Conservation (phyloP, 2,888 invertebrate genomes). For the Drosophila percnosoma region DNA sequence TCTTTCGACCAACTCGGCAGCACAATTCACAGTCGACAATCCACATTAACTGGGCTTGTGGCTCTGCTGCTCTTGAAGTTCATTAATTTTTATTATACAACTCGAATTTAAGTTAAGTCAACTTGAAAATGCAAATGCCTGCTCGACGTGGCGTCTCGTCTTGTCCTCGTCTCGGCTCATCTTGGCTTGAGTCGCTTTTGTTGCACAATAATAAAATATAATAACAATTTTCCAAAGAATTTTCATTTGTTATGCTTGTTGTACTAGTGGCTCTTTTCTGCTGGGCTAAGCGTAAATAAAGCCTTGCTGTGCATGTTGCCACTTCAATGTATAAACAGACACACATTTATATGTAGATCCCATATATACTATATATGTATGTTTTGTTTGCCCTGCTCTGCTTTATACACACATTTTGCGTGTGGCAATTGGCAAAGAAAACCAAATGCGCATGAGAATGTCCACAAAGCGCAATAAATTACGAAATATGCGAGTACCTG, state of each 20-base stretch:
- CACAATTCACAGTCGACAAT: conserved; percentile 7
- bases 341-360: neutral
- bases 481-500: conserved; percentile 43
- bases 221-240: conserved; percentile 41
- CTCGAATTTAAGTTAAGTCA: conserved; percentile 54
- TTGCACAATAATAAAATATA: conserved; percentile 63
- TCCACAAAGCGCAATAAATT: conserved; percentile 59
- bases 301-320: conserved; percentile 55
- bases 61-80: conserved; percentile 52
- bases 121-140: conserved; percentile 55
- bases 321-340: conserved; percentile 35
- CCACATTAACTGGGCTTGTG: conserved; percentile 17
- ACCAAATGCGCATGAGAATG: conserved; percentile 27
- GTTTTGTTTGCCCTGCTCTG: neutral
- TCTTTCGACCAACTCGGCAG: conserved; percentile 14
- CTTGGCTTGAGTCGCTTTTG: conserved; percentile 21
- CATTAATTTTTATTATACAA: conserved; percentile 72
- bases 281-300: conserved; percentile 22
- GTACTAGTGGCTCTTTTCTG: conserved; percentile 3
- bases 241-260: conserved; percentile 54
- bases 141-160: conserved; percentile 23
- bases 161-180: neutral
- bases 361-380: neutral
- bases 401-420: conserved; percentile 3
- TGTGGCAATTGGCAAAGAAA: conserved; percentile 41